phyloP scores from a whole-genome alignment of 1,140 invertebrate genomes.

The Phymastichus coffea region DNA sequence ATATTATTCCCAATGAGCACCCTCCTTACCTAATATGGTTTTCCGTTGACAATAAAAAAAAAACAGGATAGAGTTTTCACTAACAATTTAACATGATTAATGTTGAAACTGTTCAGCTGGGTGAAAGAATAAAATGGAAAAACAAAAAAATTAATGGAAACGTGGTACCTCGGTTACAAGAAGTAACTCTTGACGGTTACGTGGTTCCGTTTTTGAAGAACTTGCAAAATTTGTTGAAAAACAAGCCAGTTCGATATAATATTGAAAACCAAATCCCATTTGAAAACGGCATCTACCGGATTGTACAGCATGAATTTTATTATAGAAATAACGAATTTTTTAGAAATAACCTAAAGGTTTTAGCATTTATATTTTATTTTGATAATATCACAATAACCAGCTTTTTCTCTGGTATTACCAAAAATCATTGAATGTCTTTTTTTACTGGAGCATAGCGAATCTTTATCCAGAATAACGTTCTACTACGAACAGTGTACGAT shows the following conservation, averaged over 20 bases:
- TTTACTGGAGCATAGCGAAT: constrained; percentile 21
- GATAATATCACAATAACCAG: constrained; percentile 28
- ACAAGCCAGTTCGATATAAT: constrained; percentile 13
- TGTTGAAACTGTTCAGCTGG: not conserved
- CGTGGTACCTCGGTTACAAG: not conserved
- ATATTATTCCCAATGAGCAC: too few relatives aligned
- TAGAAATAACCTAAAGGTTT: constrained; percentile 11
- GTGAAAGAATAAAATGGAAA: constrained; percentile 8
- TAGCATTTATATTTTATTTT: constrained; percentile 33
- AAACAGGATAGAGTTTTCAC: too few relatives aligned
- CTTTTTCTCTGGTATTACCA: not conserved
- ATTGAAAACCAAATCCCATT: constrained; percentile 26
- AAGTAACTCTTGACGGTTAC: constrained; percentile 10
- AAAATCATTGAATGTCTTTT: constrained; percentile 27
- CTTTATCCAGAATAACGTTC: constrained; percentile 15
- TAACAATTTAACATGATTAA: constrained; percentile 16
- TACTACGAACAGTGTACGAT: not conserved
- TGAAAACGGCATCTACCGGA: constrained; percentile 6
- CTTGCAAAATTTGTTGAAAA: constrained; percentile 19
- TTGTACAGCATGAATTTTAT: constrained; percentile 25
- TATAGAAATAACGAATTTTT: constrained; percentile 29
- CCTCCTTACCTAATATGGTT: too few relatives aligned
- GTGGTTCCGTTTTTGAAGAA: constrained; percentile 25
- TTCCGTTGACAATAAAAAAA: too few relatives aligned
- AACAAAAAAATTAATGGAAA: not conserved